Conservation (phyloP, 2,797 vertebrate species). For the Siniperca undulata region DNA sequence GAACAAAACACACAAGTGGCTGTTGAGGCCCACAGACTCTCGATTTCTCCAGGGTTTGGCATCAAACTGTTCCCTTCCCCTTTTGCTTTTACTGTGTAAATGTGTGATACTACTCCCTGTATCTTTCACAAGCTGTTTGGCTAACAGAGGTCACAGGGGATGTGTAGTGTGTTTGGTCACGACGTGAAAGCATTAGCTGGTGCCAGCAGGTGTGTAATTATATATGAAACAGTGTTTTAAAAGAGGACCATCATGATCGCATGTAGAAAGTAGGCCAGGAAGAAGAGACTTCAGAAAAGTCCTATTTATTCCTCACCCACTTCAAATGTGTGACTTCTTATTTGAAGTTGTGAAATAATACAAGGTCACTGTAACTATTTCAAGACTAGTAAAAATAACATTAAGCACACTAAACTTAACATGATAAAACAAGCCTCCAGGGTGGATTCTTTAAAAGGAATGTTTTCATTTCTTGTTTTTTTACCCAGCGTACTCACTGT, state of each 20-base stretch:
- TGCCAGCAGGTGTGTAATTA: constrained; percentile 83
- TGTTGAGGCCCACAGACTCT: constrained; percentile 39
- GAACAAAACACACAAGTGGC: constrained; percentile 47
- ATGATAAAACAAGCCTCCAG: constrained; percentile 44
- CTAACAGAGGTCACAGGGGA: constrained; percentile 75
- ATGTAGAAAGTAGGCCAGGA: constrained; percentile 74
- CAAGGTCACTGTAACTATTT: constrained; percentile 76
- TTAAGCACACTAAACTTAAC: constrained; percentile 47
- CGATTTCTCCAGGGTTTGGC: constrained; percentile 51
- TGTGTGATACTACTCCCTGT: constrained; percentile 63
- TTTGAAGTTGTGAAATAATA: constrained; percentile 72
- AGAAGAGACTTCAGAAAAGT: constrained; percentile 69
- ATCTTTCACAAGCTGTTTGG: constrained; percentile 77
- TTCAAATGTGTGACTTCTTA: constrained; percentile 68
- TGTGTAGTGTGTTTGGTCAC: constrained; percentile 71
- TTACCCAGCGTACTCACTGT: constrained; percentile 39
- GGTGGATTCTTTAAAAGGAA: constrained; percentile 16
- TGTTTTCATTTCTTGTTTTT: constrained; percentile 9
- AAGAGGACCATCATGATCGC: constrained; percentile 57
- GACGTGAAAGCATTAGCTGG: constrained; percentile 71
- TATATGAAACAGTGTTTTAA: constrained; percentile 77
- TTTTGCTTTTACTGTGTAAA: constrained; percentile 59
- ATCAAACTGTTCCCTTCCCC: constrained; percentile 35
- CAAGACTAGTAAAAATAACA: constrained; percentile 71
- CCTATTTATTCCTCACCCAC: constrained; percentile 78